These are phyloP conservation scores for Crenuchus spilurus DNA, from an alignment of 2,797 vertebrate genomes.

Conservation along the genomic window DNA sequence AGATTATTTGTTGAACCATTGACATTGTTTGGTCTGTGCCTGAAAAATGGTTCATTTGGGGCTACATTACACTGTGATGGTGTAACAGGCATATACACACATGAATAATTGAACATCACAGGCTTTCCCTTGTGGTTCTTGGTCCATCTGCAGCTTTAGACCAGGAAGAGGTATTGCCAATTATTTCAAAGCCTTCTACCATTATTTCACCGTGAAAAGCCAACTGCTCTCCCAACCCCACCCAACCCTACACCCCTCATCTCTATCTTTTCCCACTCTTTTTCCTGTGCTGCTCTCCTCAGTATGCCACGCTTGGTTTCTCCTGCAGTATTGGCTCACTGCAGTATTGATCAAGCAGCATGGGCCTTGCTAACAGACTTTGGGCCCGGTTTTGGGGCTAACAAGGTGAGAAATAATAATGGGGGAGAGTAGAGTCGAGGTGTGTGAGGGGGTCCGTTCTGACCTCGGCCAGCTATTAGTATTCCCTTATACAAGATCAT, in stretches of 20 bases:
- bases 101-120: constrained; percentile 50
- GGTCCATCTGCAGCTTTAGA: constrained; percentile 48
- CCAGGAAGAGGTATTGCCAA: constrained; percentile 58
- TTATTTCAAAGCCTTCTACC: constrained; percentile 64
- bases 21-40: constrained; percentile 31
- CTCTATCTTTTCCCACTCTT: constrained; percentile 17
- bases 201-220: constrained; percentile 34
- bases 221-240: constrained; percentile 1
- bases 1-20: constrained; percentile 38
- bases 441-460: constrained; percentile 57
- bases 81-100: constrained; percentile 37
- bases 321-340: constrained; percentile 52
- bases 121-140: constrained; percentile 50
- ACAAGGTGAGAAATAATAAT: constrained; percentile 77
- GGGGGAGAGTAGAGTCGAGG: constrained; percentile 58
- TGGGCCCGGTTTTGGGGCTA: constrained; percentile 65
- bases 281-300: constrained; percentile 42
- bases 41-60: constrained; percentile 42
- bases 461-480: constrained; percentile 63
- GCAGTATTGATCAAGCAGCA: constrained; percentile 64
- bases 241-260: no score
- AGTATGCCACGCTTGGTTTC: constrained; percentile 61
- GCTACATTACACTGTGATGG: constrained; percentile 40
- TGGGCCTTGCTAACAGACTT: constrained; percentile 58
- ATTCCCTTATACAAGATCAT: constrained; percentile 69